Conservation (phyloP, 2,113 vertebrate species). For the Triplophysa siluroides region DNA sequence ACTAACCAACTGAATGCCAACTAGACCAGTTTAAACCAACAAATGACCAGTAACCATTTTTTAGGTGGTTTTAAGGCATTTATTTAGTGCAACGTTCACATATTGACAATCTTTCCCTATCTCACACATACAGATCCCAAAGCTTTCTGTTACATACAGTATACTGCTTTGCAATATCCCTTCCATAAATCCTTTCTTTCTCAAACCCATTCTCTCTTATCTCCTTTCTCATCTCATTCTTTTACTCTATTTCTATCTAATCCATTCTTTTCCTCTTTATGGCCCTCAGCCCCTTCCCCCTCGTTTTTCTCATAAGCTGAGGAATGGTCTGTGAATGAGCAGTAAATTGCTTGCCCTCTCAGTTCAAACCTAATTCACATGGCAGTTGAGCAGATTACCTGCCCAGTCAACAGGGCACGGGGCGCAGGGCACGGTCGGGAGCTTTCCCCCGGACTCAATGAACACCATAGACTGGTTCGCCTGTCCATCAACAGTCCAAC, state of each 20-base stretch:
- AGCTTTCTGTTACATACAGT: background rate
- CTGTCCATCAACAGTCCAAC: constrained; percentile 22
- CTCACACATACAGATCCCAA: constrained; percentile 16
- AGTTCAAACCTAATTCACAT: constrained; percentile 59
- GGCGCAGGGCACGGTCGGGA: constrained; percentile 11
- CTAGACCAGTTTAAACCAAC: too few relatives aligned
- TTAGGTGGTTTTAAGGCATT: too few relatives aligned
- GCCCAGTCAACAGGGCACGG: constrained; percentile 29
- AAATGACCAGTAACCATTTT: too few relatives aligned
- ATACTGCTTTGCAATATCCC: background rate
- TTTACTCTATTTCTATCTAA: constrained; percentile 7
- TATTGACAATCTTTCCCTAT: background rate
- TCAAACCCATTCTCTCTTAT: background rate
- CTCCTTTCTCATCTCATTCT: background rate
- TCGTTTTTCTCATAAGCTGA: constrained; percentile 47
- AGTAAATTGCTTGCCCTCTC: constrained; percentile 65
- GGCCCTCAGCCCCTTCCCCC: background rate
- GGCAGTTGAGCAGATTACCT: constrained; percentile 47
- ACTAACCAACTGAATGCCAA: too few relatives aligned
- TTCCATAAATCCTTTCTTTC: constrained; percentile 29
- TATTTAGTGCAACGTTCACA: background rate
- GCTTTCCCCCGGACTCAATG: constrained; percentile 2
- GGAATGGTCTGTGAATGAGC: constrained; percentile 55
- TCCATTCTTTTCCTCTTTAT: constrained; percentile 1
- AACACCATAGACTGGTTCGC: constrained; percentile 26